Conservation (phyloP, 92 coral and sea anemone species). For the Blastomussa wellsi region DNA sequence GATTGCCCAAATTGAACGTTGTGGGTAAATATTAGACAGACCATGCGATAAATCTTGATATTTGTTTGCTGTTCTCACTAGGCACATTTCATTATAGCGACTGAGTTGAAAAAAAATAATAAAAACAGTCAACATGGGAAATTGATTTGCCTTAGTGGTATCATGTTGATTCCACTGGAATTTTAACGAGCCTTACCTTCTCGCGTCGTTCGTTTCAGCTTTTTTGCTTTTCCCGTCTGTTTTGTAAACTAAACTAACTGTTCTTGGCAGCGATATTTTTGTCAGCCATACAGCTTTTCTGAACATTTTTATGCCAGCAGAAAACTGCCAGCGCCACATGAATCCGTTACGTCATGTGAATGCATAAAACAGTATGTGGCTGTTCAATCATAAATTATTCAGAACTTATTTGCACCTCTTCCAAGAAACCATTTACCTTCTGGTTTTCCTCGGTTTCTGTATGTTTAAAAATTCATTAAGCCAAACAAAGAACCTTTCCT, state of each 20-base stretch:
- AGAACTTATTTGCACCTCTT: neutral
- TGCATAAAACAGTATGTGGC: constrained; percentile 6
- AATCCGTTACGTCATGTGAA: neutral
- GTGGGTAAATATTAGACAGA: neutral
- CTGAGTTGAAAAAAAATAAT: neutral
- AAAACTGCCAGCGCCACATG: neutral
- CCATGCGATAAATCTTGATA: neutral
- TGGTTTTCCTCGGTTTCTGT: neutral
- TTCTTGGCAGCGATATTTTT: neutral
- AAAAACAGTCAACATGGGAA: neutral
- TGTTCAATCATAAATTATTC: constrained; percentile 12
- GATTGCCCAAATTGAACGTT: neutral
- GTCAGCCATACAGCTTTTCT: neutral
- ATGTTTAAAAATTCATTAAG: constrained; percentile 4
- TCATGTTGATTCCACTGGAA: neutral
- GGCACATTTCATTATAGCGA: neutral
- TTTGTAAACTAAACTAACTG: neutral
- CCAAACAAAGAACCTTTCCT: neutral
- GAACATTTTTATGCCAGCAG: neutral
- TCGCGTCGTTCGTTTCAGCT: neutral
- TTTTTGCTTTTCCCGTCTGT: neutral
- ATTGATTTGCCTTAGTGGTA: neutral
- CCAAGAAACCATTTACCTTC: constrained; percentile 10
- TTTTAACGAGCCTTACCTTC: neutral
- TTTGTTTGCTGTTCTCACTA: neutral